Percentiles rank a stretch among this genome's conserved stretches.
phyloP scores from a whole-genome alignment of 1,140 invertebrate species.

The Musca domestica region DNA sequence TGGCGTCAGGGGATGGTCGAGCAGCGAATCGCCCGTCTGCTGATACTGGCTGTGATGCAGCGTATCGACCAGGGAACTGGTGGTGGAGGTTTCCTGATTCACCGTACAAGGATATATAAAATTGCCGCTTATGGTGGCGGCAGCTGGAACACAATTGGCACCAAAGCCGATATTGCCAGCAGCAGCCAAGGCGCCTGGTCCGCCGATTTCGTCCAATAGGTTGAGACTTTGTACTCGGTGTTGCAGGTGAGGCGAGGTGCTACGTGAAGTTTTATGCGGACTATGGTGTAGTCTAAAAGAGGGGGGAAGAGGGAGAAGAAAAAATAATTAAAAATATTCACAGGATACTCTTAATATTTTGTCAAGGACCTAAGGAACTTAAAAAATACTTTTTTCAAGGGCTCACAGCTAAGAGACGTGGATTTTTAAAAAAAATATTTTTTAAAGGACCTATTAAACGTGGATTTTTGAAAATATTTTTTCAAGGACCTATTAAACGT shows the following conservation, averaged over 20 bases:
- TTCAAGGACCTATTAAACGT: not conserved
- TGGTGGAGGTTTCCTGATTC: conserved; percentile 52
- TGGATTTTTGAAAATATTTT: no score
- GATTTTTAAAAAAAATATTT: no score
- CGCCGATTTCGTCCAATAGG: conserved; percentile 45
- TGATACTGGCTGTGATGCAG: conserved; percentile 53
- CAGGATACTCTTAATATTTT: no score
- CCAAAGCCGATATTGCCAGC: conserved; percentile 32
- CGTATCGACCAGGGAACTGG: conserved; percentile 48
- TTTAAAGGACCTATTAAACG: no score
- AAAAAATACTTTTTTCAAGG: no score
- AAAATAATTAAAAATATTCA: no score
- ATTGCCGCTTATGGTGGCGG: conserved; percentile 44
- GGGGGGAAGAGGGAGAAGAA: not conserved
- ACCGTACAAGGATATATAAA: conserved; percentile 49
- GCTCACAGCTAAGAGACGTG: no score
- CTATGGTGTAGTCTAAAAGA: conserved; percentile 53
- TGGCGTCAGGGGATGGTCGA: conserved; percentile 50
- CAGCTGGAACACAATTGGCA: conserved; percentile 29
- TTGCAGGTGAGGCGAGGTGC: conserved; percentile 50
- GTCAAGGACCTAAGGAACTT: no score
- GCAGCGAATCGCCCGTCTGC: conserved; percentile 48
- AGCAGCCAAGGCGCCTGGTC: conserved; percentile 5
- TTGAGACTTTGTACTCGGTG: conserved; percentile 50
- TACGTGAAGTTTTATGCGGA: conserved; percentile 52